Evolutionary conservation across 2,797 vertebrate genomes (phyloP).

Genomic region (Poeciliopsis infans): DNA sequence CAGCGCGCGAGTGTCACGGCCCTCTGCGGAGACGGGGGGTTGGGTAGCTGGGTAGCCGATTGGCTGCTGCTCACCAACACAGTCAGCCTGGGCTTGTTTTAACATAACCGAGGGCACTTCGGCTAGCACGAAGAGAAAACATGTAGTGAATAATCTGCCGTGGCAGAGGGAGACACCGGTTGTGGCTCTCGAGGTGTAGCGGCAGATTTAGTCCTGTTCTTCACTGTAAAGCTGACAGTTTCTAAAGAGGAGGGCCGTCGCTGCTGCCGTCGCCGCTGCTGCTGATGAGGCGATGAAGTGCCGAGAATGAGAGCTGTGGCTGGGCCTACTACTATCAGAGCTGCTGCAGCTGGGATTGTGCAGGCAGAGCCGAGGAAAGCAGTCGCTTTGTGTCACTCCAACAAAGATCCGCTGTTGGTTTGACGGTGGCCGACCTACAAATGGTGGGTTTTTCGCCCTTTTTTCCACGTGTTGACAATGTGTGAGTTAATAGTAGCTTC

Average conservation of each 20-base stretch:
- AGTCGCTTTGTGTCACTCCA: constrained; percentile 72
- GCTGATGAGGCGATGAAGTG: constrained; percentile 78
- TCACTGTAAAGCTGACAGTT: constrained; percentile 65
- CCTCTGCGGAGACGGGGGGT: constrained; percentile 77
- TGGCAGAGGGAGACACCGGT: constrained; percentile 63
- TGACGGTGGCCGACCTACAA: constrained; percentile 79
- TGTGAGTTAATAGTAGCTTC: constrained; percentile 66
- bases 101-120: constrained; percentile 85
- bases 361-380: constrained; percentile 79
- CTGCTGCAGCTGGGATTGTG: constrained; percentile 81
- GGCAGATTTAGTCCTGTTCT: constrained; percentile 58
- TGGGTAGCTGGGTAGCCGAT: constrained; percentile 80
- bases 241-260: constrained; percentile 57
- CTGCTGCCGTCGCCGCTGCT: constrained; percentile 48
- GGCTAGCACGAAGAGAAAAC: constrained; percentile 76
- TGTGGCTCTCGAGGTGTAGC: constrained; percentile 40
- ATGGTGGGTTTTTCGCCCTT: constrained; percentile 81
- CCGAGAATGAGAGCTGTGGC: constrained; percentile 83
- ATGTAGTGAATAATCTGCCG: constrained; percentile 78
- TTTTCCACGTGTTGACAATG: constrained; percentile 55
- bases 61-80: constrained; percentile 82
- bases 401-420: constrained; percentile 71
- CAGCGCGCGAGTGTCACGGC: constrained; percentile 75
- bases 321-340: constrained; percentile 80
- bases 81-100: constrained; percentile 83